These are phyloP conservation scores for Probosciger aterrimus DNA, from an alignment of 2,113 vertebrate genomes.

Conservation along the genomic window DNA sequence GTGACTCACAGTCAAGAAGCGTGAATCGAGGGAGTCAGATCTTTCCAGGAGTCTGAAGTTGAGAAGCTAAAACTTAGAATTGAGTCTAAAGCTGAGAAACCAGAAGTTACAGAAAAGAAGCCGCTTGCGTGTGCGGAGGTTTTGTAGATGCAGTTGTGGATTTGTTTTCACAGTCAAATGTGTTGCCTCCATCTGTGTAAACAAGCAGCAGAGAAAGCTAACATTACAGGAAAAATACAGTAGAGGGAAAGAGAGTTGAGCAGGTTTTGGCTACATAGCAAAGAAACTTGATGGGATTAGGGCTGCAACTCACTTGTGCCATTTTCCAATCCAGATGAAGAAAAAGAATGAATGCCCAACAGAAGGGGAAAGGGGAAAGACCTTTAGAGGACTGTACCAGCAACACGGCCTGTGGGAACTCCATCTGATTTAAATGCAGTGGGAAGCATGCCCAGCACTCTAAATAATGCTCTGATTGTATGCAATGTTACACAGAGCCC, in stretches of 20 bases:
- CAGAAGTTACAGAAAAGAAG: not conserved
- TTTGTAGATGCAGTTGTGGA: not conserved
- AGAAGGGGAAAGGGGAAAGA: not conserved
- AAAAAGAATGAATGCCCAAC: not conserved
- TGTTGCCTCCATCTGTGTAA: constrained; percentile 25
- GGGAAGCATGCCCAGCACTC: not conserved
- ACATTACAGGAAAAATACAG: not conserved
- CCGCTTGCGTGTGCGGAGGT: fast-evolving
- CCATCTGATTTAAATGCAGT: not conserved
- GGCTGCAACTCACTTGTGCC: not conserved
- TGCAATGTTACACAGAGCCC: not conserved
- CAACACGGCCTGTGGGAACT: not conserved
- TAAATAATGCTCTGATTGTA: not conserved
- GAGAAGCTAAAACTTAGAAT: not conserved
- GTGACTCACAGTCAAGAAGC: not conserved
- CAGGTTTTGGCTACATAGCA: not conserved
- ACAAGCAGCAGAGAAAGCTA: not conserved
- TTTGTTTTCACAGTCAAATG: not conserved
- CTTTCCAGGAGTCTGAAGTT: not conserved
- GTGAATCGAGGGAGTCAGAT: not conserved
- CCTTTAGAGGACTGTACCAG: not conserved
- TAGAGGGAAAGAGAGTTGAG: not conserved
- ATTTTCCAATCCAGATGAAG: not conserved
- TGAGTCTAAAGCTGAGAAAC: not conserved
- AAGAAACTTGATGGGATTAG: not conserved